Evolutionary conservation across 2,113 vertebrate species (phyloP), one percentile per base, ranked within the genome.

Genomic region (Lethenteron reissneri): DNA sequence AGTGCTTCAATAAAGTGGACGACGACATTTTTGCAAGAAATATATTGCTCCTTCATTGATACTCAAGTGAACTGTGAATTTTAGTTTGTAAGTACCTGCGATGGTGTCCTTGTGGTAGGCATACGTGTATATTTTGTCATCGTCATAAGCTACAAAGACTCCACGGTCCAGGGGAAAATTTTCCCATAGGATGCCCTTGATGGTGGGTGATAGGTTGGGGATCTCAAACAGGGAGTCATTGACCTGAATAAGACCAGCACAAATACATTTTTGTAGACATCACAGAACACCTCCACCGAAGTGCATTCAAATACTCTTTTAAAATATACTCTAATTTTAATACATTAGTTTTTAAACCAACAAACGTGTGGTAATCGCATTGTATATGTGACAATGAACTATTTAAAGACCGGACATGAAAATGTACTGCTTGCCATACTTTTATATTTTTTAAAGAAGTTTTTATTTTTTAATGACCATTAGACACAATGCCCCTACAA

Each of bases 141-240:
- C 88, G 59, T 99, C 90, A 56, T 85, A 95, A 58, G 90, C 87
- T 74, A 86, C 81, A 79, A 97, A 95, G 74, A 91, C 86, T 57
- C 85, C 85, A 80, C 85, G 89, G 81, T 90, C 88, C 77, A 83
- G 77, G 2, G 84, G 82, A 84, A 88, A 95, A 79, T 88, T 90
- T 80, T 97, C 94, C 94, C 94, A 99, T 59, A 99, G 80, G 71
- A 97, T 82, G 76, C 89, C 88, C 75, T 85, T 92, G 79, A 91
- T 88, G 71, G 89, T 88, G 59, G 90, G 88, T 11, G 89, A 86
- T 76, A 99, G 90, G 76, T 88, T 80, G 72, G 91, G 87, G 77
- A 99, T 89, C 79, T 99, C 94, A 72, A 82, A 81, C 70, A 83
- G 80, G 15, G 77, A 78, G 70, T 86, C 83, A 71, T 84, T 87